A percentile compares a stretch with the other conserved stretches of the same genome.
These are phyloP conservation scores for Apis laboriosa DNA, from an alignment of 1,140 invertebrate species.

Conservation along the genomic window DNA sequence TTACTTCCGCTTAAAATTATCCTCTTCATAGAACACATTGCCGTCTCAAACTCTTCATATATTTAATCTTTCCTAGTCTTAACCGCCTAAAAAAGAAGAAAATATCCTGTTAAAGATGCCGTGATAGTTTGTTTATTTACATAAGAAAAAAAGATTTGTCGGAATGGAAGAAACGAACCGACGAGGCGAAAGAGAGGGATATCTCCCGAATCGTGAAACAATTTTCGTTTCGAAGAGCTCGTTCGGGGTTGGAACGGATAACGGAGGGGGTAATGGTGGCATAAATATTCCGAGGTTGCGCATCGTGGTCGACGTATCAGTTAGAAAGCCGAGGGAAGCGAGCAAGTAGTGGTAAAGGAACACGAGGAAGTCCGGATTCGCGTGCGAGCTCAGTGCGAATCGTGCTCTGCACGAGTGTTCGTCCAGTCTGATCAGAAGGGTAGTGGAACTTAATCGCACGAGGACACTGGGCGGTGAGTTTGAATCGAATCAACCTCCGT, in stretches of 20 bases:
- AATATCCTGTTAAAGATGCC: neutral
- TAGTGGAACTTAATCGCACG: neutral
- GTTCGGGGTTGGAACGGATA: constrained; percentile 22
- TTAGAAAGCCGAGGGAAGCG: constrained; percentile 46
- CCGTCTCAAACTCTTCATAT: neutral
- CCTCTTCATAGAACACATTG: too few relatives aligned
- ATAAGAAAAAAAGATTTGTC: constrained; percentile 2
- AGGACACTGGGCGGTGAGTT: constrained; percentile 34
- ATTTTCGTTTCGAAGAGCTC: constrained; percentile 22
- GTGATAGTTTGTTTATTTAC: neutral
- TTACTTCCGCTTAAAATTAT: too few relatives aligned
- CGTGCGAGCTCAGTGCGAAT: constrained; percentile 50
- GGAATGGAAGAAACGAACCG: neutral
- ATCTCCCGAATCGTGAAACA: constrained; percentile 10
- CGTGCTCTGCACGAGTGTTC: constrained; percentile 56
- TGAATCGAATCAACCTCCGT: neutral
- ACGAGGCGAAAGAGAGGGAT: neutral
- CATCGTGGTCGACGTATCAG: constrained; percentile 55
- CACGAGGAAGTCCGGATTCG: constrained; percentile 44
- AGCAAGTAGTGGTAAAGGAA: constrained; percentile 68
- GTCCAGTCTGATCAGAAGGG: neutral
- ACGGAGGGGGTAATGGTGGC: constrained; percentile 49
- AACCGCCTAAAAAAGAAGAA: too few relatives aligned
- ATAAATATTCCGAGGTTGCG: constrained; percentile 74
- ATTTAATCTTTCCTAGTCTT: neutral